phyloP scores from a whole-genome alignment of 2,113 vertebrate genomes.

The Lagenorhynchus albirostris region DNA sequence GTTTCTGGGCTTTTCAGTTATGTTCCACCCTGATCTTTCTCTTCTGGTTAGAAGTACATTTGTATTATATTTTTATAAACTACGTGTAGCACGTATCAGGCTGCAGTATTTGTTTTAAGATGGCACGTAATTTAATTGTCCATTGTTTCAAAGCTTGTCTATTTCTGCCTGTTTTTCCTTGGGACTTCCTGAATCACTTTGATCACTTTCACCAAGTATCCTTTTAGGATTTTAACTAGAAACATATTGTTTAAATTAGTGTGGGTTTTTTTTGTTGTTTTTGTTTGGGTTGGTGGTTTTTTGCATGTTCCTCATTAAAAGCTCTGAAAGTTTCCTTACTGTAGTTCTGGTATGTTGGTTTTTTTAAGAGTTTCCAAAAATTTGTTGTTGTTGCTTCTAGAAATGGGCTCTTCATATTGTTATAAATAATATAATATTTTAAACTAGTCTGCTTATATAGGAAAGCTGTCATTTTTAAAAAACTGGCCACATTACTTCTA shows the following conservation, averaged over 20 bases:
- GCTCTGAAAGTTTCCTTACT: not conserved
- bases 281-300: not conserved
- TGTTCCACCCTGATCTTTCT: not conserved
- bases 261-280: not conserved
- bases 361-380: not conserved
- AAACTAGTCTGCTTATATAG: not conserved
- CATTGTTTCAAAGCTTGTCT: not conserved
- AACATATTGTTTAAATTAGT: not conserved
- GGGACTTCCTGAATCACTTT: not conserved
- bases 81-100: not conserved
- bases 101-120: not conserved
- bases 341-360: not conserved
- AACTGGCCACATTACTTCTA: not conserved
- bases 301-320: not conserved
- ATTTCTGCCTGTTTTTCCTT: not conserved
- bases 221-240: slow-evolving; percentile 1
- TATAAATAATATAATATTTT: not conserved
- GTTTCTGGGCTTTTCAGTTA: not conserved
- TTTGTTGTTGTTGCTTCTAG: not conserved
- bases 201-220: not conserved
- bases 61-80: not conserved
- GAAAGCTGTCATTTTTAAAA: not conserved
- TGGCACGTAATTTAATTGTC: not conserved
- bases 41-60: not conserved
- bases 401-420: not conserved